Evolutionary conservation across 64 coral and sea anemone species (phyloP), one percentile per base, ranked within the genome.

Genomic region (Montipora foliosa): DNA sequence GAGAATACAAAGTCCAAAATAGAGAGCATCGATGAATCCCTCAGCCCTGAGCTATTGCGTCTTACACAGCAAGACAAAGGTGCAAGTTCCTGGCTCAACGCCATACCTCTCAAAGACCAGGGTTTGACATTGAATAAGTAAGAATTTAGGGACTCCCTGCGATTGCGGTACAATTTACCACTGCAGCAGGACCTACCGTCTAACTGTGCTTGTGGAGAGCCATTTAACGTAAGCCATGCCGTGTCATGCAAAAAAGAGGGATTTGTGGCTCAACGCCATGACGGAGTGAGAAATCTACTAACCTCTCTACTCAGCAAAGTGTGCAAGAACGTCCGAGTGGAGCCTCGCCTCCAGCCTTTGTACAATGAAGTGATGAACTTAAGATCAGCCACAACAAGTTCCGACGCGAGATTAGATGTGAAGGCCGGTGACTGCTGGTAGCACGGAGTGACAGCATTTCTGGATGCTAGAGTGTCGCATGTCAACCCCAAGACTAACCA

Each of bases 31-130:
- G 87, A 89, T 51, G 47, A 71, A 75, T 76, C 69, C 6, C 44
- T 89, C 44, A 88, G 49, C 85, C 82, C 82, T 44, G 83, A 88
- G 61, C 64, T 80, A 53, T 71, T 87, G 37, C 83, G n/a, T 16
- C 51, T 74, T 0, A 49, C 50, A 25, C 5, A 87, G 91, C 91
- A 68, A 94, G 84, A 87, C 55, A 87, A 87, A 15, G 86, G 70
- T 51, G 86, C 86, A 45, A 75, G 70, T 76, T 88, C 86, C 15
- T 88, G 86, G 71, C 86, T 29, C 29, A 29, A 29, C 29, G 29
- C 1, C 29, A 29, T 29, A 29, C 29, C 29, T 29, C 29, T 29
- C 1, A 29, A 29, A 29, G 29, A 29, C 29, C 29, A 29, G 29
- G 29, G 29, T 29, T 29, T 29, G 29, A 29, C 29, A 29, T 29